Base-by-base conservation (phyloP, 2,113 vertebrate species). In the Acinonyx jubatus region DNA sequence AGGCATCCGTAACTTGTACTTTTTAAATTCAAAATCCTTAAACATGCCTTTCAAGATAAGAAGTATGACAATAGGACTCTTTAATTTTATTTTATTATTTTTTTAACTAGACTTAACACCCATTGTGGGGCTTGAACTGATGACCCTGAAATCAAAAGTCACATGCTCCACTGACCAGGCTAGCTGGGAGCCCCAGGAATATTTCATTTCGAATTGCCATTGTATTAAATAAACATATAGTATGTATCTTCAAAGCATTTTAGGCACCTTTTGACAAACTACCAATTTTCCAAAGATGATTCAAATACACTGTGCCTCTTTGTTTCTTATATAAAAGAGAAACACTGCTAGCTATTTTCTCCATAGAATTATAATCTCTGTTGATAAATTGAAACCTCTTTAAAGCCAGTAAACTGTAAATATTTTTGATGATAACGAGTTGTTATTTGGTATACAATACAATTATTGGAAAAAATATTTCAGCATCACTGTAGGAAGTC, bases 181-280 rank as follows among this genome's bases (percentile, higher is more conserved):
- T 27, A 76, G 25, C 41, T 41, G 27, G 41, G 41, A 1, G 29
- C 25, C 7, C 73, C 41, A 48, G 73, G 27, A 94, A 13, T 93
- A 45, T 91, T 90, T 94, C 38, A 74, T 94, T 94, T 89, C 68
- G 89, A 78, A 66, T 90, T 82, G 6, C 82, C 48, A 96, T 94
- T 81, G 57, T 83, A 85, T 83, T 91, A 38, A 91, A 52, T 94
- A 63, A 88, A 68, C 21, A 74, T 74, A 36, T 74, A 94, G 13
- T 85, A 41, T 89, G 33, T 66, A 41, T 91, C 33, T 57, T 48
- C 45, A 91, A 89, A 95, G 88, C 48, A 95, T 91, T 84, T 88
- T 93, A 91, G 36, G 45, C 5, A 95, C n/a, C 25, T 79, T 19
- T 74, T 83, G 61, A 93, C 8, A 82, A 96, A 79, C 65, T 96